phyloP scores from a whole-genome alignment of 2,113 vertebrate genomes.

The Catharus minimus region DNA sequence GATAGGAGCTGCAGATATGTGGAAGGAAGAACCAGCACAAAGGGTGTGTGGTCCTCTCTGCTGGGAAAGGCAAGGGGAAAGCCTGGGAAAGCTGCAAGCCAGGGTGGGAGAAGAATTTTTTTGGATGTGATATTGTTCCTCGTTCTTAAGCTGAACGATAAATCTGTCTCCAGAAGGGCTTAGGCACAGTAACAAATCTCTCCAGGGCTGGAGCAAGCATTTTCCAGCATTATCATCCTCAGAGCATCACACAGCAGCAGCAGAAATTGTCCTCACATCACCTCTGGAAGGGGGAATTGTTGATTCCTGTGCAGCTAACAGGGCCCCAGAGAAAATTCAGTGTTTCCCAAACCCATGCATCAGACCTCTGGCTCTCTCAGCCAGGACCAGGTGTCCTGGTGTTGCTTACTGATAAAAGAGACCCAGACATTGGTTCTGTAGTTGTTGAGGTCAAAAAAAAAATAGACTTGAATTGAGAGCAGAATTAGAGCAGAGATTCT shows the following conservation, averaged over 20 bases:
- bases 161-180: background rate
- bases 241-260: background rate
- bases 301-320: background rate
- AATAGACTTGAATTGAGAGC: background rate
- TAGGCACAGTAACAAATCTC: background rate
- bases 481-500: background rate
- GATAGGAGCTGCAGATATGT: background rate
- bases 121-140: background rate
- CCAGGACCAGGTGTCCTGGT: background rate
- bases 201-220: background rate
- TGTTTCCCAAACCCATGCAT: background rate
- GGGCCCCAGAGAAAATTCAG: background rate
- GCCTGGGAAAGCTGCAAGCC: conserved; percentile 1
- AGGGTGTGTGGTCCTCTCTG: conserved; percentile 9
- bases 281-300: background rate
- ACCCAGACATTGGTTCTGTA: background rate
- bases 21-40: background rate
- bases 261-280: background rate
- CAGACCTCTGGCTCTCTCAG: background rate
- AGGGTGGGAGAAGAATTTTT: background rate
- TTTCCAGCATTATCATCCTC: background rate
- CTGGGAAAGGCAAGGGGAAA: conserved; percentile 3
- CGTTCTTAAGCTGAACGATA: background rate
- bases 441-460: background rate
- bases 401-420: background rate